These are phyloP conservation scores for Myotis findleyi DNA, from an alignment of 2,797 vertebrate genomes.

Conservation along the genomic window DNA sequence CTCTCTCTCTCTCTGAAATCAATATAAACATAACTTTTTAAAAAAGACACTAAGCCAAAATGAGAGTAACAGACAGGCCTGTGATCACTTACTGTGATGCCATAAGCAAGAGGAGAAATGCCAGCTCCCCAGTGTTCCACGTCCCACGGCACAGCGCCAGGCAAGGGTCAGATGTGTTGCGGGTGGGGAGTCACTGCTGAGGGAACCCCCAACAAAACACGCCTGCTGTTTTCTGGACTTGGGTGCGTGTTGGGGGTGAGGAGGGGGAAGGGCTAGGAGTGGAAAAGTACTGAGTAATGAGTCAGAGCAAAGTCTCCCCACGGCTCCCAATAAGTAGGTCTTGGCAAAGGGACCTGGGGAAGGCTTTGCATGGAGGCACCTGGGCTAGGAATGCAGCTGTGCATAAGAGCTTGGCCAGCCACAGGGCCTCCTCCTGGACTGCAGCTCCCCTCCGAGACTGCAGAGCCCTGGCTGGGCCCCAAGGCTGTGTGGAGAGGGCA, in stretches of 20 bases:
- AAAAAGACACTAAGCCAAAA: neutral
- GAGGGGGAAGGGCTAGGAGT: neutral
- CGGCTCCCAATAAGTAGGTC: neutral
- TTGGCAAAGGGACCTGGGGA: neutral
- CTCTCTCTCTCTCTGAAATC: too few species aligned
- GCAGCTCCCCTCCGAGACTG: neutral
- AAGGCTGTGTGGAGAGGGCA: neutral
- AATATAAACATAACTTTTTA: too few species aligned
- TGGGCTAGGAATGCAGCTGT: neutral
- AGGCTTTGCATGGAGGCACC: neutral
- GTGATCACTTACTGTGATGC: neutral
- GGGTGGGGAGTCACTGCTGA: neutral
- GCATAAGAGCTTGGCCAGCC: neutral
- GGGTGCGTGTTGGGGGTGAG: neutral
- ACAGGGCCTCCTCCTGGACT: neutral
- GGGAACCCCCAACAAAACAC: neutral
- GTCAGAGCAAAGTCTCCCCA: neutral
- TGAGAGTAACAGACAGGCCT: neutral
- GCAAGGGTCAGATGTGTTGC: neutral
- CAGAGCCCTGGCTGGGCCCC: neutral
- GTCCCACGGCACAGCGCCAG: neutral
- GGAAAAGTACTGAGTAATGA: neutral
- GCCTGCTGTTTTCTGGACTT: neutral
- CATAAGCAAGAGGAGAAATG: neutral
- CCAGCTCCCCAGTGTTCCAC: neutral